Percentiles rank a stretch among this genome's conserved stretches.
phyloP scores from a whole-genome alignment of 2,888 invertebrate genomes.

The Epinotia nisella region DNA sequence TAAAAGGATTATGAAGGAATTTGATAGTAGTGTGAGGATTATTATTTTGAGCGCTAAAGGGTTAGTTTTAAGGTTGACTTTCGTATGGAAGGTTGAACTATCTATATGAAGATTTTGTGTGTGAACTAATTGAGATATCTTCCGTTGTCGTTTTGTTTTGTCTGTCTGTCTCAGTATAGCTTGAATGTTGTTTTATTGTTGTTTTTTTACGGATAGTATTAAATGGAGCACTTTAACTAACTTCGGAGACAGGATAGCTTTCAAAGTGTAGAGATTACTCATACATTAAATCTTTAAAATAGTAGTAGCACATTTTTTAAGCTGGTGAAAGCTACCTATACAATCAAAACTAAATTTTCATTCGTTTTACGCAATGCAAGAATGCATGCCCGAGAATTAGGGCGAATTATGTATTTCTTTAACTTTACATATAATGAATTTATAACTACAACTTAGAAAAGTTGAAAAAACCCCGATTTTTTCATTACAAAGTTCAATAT shows the following conservation, averaged over 20 bases:
- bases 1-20: constrained; percentile 60
- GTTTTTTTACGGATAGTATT: constrained; percentile 41
- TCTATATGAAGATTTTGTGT: constrained; percentile 71
- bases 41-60: constrained; percentile 49
- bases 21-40: constrained; percentile 47
- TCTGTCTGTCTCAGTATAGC: constrained; percentile 58
- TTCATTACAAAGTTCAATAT: too few relatives aligned
- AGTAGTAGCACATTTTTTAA: too few relatives aligned
- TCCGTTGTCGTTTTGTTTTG: constrained; percentile 69
- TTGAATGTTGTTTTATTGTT: constrained; percentile 52
- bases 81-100: constrained; percentile 51
- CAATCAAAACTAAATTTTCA: too few relatives aligned
- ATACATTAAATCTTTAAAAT: too few relatives aligned
- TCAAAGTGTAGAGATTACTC: neutral
- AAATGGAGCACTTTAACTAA: constrained; percentile 25
- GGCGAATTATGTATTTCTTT: too few relatives aligned
- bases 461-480: too few relatives aligned
- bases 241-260: neutral
- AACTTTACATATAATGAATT: too few relatives aligned
- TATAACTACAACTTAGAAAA: too few relatives aligned
- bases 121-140: constrained; percentile 81
- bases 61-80: constrained; percentile 47
- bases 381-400: too few relatives aligned
- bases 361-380: too few relatives aligned
- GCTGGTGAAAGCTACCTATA: too few relatives aligned